These are phyloP conservation scores for Xanthostigma xanthostigma DNA, from an alignment of 2,888 invertebrate genomes.

Conservation along the genomic window DNA sequence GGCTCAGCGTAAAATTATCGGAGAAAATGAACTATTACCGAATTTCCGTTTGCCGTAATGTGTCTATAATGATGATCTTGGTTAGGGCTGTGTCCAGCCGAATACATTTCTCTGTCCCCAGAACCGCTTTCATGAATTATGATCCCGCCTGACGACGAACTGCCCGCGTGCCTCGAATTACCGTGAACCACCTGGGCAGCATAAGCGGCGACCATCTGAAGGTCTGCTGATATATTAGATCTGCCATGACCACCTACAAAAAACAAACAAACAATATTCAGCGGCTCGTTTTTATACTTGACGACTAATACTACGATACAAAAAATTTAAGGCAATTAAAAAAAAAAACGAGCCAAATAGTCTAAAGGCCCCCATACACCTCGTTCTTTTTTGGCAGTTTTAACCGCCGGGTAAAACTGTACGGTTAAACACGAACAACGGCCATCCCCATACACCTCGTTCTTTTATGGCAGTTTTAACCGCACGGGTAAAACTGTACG, in stretches of 20 bases:
- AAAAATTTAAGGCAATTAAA: too few species aligned
- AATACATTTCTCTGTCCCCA: constrained; percentile 19
- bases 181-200: constrained; percentile 41
- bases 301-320: too few species aligned
- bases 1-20: too few species aligned
- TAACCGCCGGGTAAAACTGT: too few species aligned
- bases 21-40: constrained; percentile 25
- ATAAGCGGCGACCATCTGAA: constrained; percentile 62
- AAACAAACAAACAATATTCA: background rate
- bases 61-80: constrained; percentile 26
- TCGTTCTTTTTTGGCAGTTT: too few species aligned
- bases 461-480: too few species aligned
- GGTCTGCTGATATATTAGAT: constrained; percentile 56
- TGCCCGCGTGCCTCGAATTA: constrained; percentile 28
- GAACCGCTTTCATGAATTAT: constrained; percentile 20
- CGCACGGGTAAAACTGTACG: too few species aligned
- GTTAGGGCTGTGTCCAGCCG: constrained; percentile 24
- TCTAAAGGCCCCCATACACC: too few species aligned
- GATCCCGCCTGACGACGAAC: constrained; percentile 10
- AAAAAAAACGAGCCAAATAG: too few species aligned
- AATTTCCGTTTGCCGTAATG: constrained; percentile 41
- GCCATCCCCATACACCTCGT: too few species aligned
- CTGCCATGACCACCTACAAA: constrained; percentile 42
- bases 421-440: too few species aligned
- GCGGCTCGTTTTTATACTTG: too few species aligned